Evolutionary conservation across 2,113 vertebrate genomes (phyloP), one percentile per base, ranked within the genome.

Genomic region (Gymnogyps californianus): DNA sequence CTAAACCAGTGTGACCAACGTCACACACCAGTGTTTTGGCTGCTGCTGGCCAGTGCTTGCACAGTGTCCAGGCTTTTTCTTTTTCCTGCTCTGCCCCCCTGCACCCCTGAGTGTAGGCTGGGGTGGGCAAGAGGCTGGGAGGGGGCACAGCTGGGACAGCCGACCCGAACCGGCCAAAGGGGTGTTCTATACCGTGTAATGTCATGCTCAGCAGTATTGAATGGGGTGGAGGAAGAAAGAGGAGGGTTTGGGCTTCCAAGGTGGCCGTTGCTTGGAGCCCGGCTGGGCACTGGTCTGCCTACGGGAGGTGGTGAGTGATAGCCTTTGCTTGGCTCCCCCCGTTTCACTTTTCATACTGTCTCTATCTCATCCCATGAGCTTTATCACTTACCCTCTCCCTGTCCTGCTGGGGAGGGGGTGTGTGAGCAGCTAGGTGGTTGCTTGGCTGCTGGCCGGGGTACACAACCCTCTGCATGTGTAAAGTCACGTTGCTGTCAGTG

Each of bases 381-480:
- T 64, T 46, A 22, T 29, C 11, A 0, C 40, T 65, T 38, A 10
- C 26, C 58, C 31, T 52, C 32, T 44, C 47, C 47, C 59, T 31
- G 26, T 28, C 28, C 17, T 0, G 3, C 49, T 22, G 22, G 40
- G 59, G 28, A 22, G 47, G 14, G 32, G 8, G 8, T 21, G 77
- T 14, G 11, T 4, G 38, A 34, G 61, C 13, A 31, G 49, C 38
- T 31, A 22, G 8, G 31, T 14, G 69, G 22, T 47, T 38, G 49
- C 59, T 32, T 25, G 38, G 38, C 38, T 54, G 49, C 49, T 46
- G 38, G 26, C 69, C 1, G 6, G 25, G 19, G 16, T 36, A 38
- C 38, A 38, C 20, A 25, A 16, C 46, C 46, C 34, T 22, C 67
- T n/a, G 21, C 15, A 3, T 0, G 0, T n/a, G 34, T 51, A 11